Conservation (phyloP, 2,888 invertebrate species). For the Diabrotica balteata region DNA sequence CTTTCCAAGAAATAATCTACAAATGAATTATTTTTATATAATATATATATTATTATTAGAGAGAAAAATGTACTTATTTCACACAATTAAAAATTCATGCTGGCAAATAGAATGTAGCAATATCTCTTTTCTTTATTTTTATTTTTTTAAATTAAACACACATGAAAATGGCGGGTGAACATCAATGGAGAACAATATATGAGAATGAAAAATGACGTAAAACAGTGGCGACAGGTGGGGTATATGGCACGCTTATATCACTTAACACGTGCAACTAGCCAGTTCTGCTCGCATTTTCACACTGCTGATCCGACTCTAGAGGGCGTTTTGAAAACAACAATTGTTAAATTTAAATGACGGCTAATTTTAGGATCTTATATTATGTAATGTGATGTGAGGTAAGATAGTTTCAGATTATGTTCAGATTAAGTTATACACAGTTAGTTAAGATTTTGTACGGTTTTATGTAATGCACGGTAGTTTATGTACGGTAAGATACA, state of each 20-base stretch:
- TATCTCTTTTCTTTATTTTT: conserved; percentile 50
- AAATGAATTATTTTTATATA: conserved; percentile 21
- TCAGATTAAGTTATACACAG: too few relatives aligned
- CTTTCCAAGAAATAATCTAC: neutral
- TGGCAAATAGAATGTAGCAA: conserved; percentile 50
- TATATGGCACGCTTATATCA: conserved; percentile 61
- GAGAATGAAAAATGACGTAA: conserved; percentile 37
- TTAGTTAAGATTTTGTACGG: too few relatives aligned
- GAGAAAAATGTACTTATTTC: conserved; percentile 53
- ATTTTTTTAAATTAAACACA: conserved; percentile 16
- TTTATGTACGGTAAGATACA: too few relatives aligned
- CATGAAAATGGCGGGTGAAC: conserved; percentile 44
- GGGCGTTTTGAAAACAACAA: conserved; percentile 7
- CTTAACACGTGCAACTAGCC: conserved; percentile 57
- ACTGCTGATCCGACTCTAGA: conserved; percentile 47
- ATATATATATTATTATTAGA: conserved; percentile 46
- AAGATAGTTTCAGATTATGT: too few relatives aligned
- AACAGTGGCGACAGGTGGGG: conserved; percentile 54
- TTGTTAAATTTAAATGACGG: too few relatives aligned
- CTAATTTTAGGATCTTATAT: too few relatives aligned
- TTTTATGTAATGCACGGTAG: too few relatives aligned
- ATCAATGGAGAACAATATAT: conserved; percentile 40
- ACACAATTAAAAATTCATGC: conserved; percentile 50
- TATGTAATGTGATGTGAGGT: too few relatives aligned
- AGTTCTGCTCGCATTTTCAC: conserved; percentile 55